These are phyloP conservation scores for Lagenorhynchus albirostris DNA, from an alignment of 2,113 vertebrate genomes.

Conservation along the genomic window DNA sequence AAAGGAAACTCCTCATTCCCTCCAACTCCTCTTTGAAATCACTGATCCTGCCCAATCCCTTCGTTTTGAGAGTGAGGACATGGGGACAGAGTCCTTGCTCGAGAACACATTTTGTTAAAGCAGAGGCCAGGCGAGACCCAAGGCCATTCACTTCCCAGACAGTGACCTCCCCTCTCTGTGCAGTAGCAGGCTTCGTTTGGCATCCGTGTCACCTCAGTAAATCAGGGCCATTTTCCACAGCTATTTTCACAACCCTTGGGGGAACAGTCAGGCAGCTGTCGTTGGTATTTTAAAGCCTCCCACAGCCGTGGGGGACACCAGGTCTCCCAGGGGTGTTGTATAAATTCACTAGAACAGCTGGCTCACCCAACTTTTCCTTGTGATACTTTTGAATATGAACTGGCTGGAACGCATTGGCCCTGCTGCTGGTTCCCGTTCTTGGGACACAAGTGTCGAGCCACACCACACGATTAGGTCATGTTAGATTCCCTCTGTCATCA, in stretches of 20 bases:
- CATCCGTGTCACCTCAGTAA: background rate
- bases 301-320: background rate
- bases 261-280: background rate
- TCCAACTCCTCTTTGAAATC: background rate
- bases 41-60: background rate
- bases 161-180: background rate
- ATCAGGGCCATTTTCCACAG: background rate
- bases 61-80: background rate
- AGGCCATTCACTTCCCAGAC: background rate
- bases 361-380: background rate
- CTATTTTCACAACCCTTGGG: conserved; percentile 7
- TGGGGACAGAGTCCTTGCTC: background rate
- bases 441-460: background rate
- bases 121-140: background rate
- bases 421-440: background rate
- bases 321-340: background rate
- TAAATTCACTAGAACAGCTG: conserved; percentile 1
- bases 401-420: background rate
- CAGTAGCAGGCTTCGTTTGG: background rate
- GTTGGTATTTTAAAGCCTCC: background rate
- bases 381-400: conserved; percentile 9
- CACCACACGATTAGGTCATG: background rate
- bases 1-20: background rate
- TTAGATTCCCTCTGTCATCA: background rate
- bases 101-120: background rate